These are phyloP conservation scores for Smittia sp. DNA, from an alignment of 2,888 invertebrate species.

Conservation along the genomic window DNA sequence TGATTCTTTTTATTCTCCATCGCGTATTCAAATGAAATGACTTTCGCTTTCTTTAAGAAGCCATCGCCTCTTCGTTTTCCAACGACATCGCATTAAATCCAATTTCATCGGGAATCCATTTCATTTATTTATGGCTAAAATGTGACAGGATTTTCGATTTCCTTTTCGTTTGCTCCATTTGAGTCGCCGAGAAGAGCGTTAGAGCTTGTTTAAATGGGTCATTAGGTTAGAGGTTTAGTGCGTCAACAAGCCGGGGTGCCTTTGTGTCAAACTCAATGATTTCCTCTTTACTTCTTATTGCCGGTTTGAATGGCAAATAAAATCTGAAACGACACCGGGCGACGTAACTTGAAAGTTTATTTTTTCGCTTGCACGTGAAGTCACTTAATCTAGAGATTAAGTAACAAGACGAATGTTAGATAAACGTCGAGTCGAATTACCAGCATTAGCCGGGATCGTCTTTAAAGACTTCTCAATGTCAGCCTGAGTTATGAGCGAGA, in stretches of 20 bases:
- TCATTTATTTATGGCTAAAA: conserved; percentile 33
- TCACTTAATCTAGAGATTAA: no score
- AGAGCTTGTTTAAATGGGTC: conserved; percentile 35
- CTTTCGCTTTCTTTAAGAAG: background rate
- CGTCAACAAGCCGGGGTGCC: conserved; percentile 19
- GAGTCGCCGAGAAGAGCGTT: background rate
- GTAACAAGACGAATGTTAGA: background rate
- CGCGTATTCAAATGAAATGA: conserved; percentile 32
- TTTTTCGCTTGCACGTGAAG: no score
- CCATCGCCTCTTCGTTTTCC: background rate
- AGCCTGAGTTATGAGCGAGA: conserved; percentile 27
- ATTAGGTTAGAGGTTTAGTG: conserved; percentile 37
- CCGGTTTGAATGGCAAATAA: background rate
- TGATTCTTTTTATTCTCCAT: background rate
- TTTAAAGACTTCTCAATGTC: conserved; percentile 25
- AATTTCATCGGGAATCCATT: conserved; percentile 35
- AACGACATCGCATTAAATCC: conserved; percentile 34
- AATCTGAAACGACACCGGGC: background rate
- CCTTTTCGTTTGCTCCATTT: background rate
- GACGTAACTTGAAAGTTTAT: no score
- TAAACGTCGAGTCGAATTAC: background rate
- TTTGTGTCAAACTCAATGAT: background rate
- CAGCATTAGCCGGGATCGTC: background rate
- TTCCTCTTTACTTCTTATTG: background rate
- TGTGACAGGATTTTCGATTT: conserved; percentile 41